Base-by-base conservation (phyloP, 2,113 vertebrate genomes). In the Bufo bufo region DNA sequence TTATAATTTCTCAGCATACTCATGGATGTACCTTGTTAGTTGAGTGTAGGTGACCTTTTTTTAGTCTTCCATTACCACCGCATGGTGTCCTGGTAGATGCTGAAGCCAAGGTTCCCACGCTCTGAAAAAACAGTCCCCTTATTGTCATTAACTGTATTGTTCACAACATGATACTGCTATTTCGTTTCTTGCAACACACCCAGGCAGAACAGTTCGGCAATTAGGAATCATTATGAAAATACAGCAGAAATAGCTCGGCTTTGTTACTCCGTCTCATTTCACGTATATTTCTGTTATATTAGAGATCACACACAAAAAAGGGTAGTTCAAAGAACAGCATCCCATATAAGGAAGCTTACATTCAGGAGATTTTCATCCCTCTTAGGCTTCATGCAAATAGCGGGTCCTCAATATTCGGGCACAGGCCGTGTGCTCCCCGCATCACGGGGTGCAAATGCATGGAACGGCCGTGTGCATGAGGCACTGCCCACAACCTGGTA, bases 121-220 rank as follows among this genome's bases (percentile, higher is more conserved):
- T 47, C 77, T 78, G 16, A 78, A 54, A n/a, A 78, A 78, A 78
- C 77, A 78, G 77, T 56, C 49, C 12, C 77, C 77, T 78, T 78
- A 78, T 78, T 78, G 77, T 78, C 77, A 78, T 78, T 78, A 78
- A 78, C 50, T 78, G 50, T 82, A 82, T 82, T 82, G 80, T 82
- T 82, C 80, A 65, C 80, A 82, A 82, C 80, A 65, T 82, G 80
- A 65, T 82, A 47, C 80, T 82, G 16, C 80, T 17, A 63, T 82
- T 82, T 82, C 20, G 45, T 50, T 82, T 59, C 33, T 63, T 82
- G 58, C 45, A 63, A 65, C 43, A 63, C 80, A 65, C 80, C 58
- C 43, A 47, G 80, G 80, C 58, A 82, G 80, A 82, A 63, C 80
- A 65, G 43, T 82, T 43, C 58, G 11, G 80, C 19, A 82, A 82